Conservation (phyloP, 2,888 invertebrate genomes). For the Thymelicus acteon region DNA sequence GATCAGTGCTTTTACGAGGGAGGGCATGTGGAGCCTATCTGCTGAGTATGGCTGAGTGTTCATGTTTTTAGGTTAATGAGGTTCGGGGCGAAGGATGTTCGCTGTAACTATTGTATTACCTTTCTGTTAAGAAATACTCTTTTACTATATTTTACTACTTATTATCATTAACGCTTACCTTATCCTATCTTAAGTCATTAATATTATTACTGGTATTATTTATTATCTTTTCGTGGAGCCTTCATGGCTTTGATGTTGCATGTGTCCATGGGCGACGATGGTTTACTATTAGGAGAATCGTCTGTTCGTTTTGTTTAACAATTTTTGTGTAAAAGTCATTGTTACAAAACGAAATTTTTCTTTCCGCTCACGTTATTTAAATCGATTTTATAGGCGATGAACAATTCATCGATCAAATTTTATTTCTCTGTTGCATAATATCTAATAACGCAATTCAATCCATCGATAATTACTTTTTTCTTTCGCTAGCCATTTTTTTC, state of each 20-base stretch:
- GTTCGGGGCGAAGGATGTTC: neutral
- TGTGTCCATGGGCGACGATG: too few relatives aligned
- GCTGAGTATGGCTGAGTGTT: slow-evolving; percentile 31
- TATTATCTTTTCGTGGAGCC: too few relatives aligned
- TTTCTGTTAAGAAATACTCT: neutral
- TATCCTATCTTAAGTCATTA: neutral
- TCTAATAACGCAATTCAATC: neutral
- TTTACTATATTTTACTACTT: neutral
- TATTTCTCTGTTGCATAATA: neutral
- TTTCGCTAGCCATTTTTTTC: neutral
- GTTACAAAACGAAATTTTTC: neutral
- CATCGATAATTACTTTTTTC: neutral
- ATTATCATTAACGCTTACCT: neutral
- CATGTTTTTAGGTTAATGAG: slow-evolving; percentile 28
- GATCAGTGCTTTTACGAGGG: slow-evolving; percentile 13
- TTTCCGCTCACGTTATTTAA: neutral
- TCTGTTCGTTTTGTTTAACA: neutral
- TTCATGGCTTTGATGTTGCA: too few relatives aligned
- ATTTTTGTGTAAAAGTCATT: neutral
- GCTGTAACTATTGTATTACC: neutral
- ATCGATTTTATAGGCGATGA: neutral
- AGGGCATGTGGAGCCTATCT: slow-evolving; percentile 22
- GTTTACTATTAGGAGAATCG: too few relatives aligned
- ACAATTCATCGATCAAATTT: too few relatives aligned
- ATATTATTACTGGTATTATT: neutral